Evolutionary conservation across 1,140 invertebrate species (phyloP).

Genomic region (Microplitis mediator): DNA sequence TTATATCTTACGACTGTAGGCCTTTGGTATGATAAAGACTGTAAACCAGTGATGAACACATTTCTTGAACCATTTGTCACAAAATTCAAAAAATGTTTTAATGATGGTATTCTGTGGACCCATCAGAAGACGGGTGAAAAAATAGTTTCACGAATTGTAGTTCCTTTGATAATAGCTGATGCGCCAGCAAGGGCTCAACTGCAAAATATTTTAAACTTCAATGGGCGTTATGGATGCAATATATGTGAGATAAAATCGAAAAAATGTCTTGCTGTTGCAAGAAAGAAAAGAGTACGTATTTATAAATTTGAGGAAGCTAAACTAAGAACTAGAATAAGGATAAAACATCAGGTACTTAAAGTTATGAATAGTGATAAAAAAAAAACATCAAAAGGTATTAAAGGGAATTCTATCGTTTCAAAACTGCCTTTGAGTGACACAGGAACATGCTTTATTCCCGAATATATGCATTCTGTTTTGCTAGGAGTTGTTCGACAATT

Average conservation of each 20-base stretch:
- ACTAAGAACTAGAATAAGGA: constrained; percentile 27
- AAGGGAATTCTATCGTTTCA: constrained; percentile 28
- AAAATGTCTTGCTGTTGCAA: constrained; percentile 10
- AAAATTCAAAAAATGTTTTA: too few species aligned
- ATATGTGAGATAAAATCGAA: constrained; percentile 35
- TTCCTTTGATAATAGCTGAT: constrained; percentile 36
- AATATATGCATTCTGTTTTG: constrained; percentile 39
- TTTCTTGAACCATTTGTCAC: too few species aligned
- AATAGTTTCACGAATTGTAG: constrained; percentile 28
- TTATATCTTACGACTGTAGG: too few species aligned
- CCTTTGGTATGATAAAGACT: too few species aligned
- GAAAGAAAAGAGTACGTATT: constrained; percentile 24
- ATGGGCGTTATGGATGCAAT: constrained; percentile 35
- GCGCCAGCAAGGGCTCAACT: constrained; percentile 39
- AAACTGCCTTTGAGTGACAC: constrained; percentile 30
- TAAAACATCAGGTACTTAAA: constrained; percentile 26
- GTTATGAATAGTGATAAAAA: not conserved
- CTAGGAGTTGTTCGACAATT: constrained; percentile 31
- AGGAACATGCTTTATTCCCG: constrained; percentile 29
- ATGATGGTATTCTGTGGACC: constrained; percentile 34
- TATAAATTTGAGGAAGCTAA: constrained; percentile 29
- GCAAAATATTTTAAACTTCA: constrained; percentile 38
- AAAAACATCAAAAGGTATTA: constrained; percentile 28
- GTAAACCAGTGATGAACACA: too few species aligned
- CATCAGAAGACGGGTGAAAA: constrained; percentile 27